Evolutionary conservation across 1,140 invertebrate species (phyloP).

Genomic region (Drosophila prosaltans): DNA sequence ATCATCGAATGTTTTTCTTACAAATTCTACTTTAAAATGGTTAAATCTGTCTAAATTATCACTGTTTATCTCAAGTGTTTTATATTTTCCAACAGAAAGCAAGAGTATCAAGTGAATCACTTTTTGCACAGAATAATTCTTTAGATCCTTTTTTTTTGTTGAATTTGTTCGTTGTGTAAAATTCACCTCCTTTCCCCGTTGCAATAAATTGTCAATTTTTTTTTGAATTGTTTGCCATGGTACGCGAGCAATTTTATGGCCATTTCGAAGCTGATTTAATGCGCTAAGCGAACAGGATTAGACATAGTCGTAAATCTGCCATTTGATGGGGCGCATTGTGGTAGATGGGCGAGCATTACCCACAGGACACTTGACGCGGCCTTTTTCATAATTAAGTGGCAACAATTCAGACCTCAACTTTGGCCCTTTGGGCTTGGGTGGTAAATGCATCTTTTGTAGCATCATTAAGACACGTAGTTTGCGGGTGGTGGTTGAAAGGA

Average conservation of each 20-base stretch:
- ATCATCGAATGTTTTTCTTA: too few relatives aligned
- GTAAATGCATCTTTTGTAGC: slow-evolving; percentile 51
- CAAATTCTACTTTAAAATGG: too few relatives aligned
- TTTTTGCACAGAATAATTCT: neutral
- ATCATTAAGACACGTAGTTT: slow-evolving; percentile 73
- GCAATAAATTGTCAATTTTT: slow-evolving; percentile 73
- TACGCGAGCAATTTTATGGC: slow-evolving; percentile 67
- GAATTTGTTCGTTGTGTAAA: too few relatives aligned
- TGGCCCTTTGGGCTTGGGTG: slow-evolving; percentile 25
- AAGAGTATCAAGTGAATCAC: neutral
- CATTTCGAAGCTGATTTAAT: slow-evolving; percentile 75
- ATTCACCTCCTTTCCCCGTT: slow-evolving; percentile 3
- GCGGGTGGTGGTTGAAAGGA: slow-evolving; percentile 2
- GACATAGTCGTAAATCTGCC: slow-evolving; percentile 58
- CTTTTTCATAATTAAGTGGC: slow-evolving; percentile 76
- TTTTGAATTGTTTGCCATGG: slow-evolving; percentile 67
- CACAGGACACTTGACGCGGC: slow-evolving; percentile 55
- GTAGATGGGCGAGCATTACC: neutral
- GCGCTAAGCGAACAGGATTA: slow-evolving; percentile 70
- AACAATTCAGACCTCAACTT: slow-evolving; percentile 29
- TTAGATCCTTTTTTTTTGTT: slow-evolving; percentile 16
- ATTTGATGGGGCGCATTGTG: slow-evolving; percentile 54
- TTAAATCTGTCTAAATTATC: too few relatives aligned
- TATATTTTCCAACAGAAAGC: neutral
- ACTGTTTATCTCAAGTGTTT: too few relatives aligned